Conservation (phyloP, 2,888 invertebrate genomes). For the Poecilobothrus nobilitatus region DNA sequence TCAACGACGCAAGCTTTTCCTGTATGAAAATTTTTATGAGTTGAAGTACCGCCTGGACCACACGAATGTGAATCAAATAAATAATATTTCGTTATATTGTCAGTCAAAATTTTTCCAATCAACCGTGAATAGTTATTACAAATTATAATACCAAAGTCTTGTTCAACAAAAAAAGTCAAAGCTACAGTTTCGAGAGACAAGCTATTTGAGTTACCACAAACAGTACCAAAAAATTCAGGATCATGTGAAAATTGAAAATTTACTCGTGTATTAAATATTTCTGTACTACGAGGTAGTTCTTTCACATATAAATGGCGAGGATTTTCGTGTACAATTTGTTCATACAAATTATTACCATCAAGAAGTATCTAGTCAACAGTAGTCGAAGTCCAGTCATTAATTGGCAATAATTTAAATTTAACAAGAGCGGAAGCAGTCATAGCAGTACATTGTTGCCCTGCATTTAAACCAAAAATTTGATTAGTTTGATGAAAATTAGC, state of each 20-base stretch:
- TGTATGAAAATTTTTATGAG: too few relatives aligned
- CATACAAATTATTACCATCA: too few relatives aligned
- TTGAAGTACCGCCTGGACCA: too few relatives aligned
- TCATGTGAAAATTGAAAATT: neutral
- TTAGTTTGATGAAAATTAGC: neutral
- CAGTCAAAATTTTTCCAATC: too few relatives aligned
- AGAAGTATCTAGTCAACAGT: too few relatives aligned
- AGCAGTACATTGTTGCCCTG: neutral
- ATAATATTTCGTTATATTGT: neutral
- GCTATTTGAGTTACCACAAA: neutral
- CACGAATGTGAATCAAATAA: slow-evolving; percentile 5
- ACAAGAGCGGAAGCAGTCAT: neutral
- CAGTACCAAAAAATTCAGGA: too few relatives aligned
- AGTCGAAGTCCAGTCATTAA: too few relatives aligned
- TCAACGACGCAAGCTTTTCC: too few relatives aligned
- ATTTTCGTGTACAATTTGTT: too few relatives aligned
- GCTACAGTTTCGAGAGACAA: neutral
- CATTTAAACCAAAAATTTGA: neutral
- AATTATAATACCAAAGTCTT: neutral
- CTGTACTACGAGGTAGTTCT: too few relatives aligned
- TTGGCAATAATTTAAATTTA: too few relatives aligned
- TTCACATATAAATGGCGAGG: too few relatives aligned
- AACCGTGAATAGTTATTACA: neutral
- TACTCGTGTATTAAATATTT: neutral
- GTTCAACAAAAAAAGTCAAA: neutral